Base-by-base conservation (phyloP, 1,140 invertebrate species). In the Lamellibrachia luymesi region DNA sequence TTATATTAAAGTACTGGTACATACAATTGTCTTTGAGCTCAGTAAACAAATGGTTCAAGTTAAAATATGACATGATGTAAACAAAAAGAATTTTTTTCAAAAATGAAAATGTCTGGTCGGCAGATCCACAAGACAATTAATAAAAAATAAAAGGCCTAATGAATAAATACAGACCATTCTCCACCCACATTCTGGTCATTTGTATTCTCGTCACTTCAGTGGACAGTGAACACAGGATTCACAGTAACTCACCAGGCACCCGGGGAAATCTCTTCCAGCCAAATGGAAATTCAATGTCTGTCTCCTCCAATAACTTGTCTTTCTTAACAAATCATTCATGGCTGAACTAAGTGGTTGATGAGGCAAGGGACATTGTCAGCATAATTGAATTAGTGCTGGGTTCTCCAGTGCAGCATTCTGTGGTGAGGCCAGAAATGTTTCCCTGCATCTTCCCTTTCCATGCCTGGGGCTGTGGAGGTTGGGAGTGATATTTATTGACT, bases 211-310 rank as follows among this genome's bases (percentile, higher is more conserved):
- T 17, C 6, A 80, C 17, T 80, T 80, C 64, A 22, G 52, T 80
- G 17, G 25, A 4, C 17, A 22, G 1, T 22, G 64, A 80, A 80
- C 25, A 38, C 38, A 38, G 38, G 38, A 38, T 1, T 38, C 25
- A 10, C 64, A 80, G 64, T 80, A 80, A 80, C 64, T 80, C 64
- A 22, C 25, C 64, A 80, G 13, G 13, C 25, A 17, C 64, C 64
- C 8, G 25, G 17, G 64, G 64, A 80, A 80, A 80, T 80, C 64
- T 80, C 64, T 56, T 56, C 25, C 64, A 80, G 64, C 64, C 64
- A 80, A 80, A 80, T 80, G 64, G 64, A 80, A 80, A 80, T 80
- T 80, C 64, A 80, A 80, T 80, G 64, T 80, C 64, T 80, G 17
- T 22, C 13, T 80, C 64, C 64, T 80, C 64, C 64, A 80, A 80